Evolutionary conservation across 1,140 invertebrate genomes (phyloP), one percentile per base, ranked within the genome.

Genomic region (Drosophila ambigua): DNA sequence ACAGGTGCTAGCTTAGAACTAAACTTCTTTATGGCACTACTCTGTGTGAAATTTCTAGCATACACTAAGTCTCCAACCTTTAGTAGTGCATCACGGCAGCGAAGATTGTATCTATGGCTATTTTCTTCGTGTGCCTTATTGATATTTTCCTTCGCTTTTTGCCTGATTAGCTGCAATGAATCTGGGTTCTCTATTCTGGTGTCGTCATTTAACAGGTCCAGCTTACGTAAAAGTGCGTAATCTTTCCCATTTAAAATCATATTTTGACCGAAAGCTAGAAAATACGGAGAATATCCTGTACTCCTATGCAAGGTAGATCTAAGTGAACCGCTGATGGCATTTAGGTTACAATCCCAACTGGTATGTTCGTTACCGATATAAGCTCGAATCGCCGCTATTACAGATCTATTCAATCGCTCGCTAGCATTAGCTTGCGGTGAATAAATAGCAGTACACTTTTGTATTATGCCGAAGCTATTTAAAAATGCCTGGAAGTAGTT

Each of bases 201-300:
- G 20, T 49, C 46, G 5, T 62, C 59, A n/a, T 8, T 20, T n/a
- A 59, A 48, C 9, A 49, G n/a, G 13, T 55, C 35, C 13, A 59
- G 24, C 5, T 49, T 50, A 9, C 55, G 31, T 5, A 66, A 23
- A 6, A 60, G 15, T 13, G 15, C 43, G 16, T 67, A 45, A 8
- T 61, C 64, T 5, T 35, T 58, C 7, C 64, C 55, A 11, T 60
- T 58, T 2, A 52, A 39, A 4, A 68, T 62, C 65, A 61, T 68
- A 39, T 46, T 54, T 7, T 69, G 45, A 5, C 51, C 43, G 28
- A 68, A 68, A 5, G 26, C 8, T 5, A 62, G 5, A 4, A 53
- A 58, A 26, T 72, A 60, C 0, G 69, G 62, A 0, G 63, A 66
- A 6, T 20, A 64, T 13, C 63, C 63, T 2, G 54, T 67, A 6